These are phyloP conservation scores for Microctenopoma steveboyesi DNA, from an alignment of 2,797 vertebrate genomes.

Conservation along the genomic window DNA sequence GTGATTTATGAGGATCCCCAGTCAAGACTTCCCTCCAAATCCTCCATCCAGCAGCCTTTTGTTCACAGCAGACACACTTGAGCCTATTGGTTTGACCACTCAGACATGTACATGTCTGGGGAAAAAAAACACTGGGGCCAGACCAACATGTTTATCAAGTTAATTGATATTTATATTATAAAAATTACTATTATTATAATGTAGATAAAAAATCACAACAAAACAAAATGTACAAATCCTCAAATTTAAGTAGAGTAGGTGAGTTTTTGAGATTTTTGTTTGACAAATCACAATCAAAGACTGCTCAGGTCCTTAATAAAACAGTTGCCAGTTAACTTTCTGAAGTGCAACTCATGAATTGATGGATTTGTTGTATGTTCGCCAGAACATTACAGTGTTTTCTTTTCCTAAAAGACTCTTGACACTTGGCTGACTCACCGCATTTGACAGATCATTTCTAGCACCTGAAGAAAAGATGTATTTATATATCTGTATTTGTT, in stretches of 20 bases:
- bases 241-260: too few species aligned
- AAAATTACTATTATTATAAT: too few species aligned
- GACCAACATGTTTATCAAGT: neutral
- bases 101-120: constrained; percentile 27
- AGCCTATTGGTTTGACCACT: constrained; percentile 32
- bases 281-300: too few species aligned
- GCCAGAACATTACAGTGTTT: constrained; percentile 15
- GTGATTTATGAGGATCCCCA: constrained; percentile 83
- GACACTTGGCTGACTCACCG: constrained; percentile 16
- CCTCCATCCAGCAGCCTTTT: constrained; percentile 72
- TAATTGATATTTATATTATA: neutral
- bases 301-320: neutral
- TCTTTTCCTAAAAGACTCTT: constrained; percentile 12
- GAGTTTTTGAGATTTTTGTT: too few species aligned
- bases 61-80: constrained; percentile 52
- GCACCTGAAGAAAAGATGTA: neutral
- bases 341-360: neutral
- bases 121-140: neutral
- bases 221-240: neutral
- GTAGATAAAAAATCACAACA: neutral
- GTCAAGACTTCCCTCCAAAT: constrained; percentile 74
- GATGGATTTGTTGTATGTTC: too few species aligned
- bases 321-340: neutral
- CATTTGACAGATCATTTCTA: constrained; percentile 22
- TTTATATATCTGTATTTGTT: constrained; percentile 8